phyloP scores from a whole-genome alignment of 2,888 invertebrate species.

The Lamellibrachia satsuma region DNA sequence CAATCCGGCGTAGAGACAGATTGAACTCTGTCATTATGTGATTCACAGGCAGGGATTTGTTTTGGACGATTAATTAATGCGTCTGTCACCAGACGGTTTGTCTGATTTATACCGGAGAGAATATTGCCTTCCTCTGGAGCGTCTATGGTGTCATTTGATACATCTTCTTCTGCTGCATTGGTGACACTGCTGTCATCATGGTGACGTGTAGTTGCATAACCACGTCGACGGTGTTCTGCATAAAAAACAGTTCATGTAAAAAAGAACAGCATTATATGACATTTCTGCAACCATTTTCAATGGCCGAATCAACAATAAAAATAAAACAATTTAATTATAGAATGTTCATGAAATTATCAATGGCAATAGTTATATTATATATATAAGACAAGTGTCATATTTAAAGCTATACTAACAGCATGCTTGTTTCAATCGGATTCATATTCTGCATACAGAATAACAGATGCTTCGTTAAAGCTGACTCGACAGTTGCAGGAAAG shows the following conservation, averaged over 20 bases:
- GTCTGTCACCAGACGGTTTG: background rate
- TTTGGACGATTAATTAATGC: background rate
- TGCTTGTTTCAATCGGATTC: too few species aligned
- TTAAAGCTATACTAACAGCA: too few species aligned
- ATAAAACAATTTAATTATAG: background rate
- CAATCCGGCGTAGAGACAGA: background rate
- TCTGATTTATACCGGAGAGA: background rate
- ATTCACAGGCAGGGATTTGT: background rate
- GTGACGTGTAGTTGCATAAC: background rate
- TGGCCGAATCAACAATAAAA: background rate
- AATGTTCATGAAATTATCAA: background rate
- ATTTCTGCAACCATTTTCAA: background rate
- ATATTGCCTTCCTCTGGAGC: background rate
- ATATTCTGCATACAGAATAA: too few species aligned
- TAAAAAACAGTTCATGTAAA: background rate
- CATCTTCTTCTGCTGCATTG: background rate
- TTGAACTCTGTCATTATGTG: background rate
- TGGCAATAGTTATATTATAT: background rate
- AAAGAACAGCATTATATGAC: background rate
- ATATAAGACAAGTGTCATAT: too few species aligned
- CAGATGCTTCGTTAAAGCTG: too few species aligned
- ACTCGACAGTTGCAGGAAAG: too few species aligned
- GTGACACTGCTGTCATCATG: background rate
- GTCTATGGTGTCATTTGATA: background rate
- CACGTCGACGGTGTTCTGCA: conserved; percentile 13